These are phyloP conservation scores for Scaptomyza polygonia DNA, from an alignment of 2,888 invertebrate genomes.

Conservation along the genomic window DNA sequence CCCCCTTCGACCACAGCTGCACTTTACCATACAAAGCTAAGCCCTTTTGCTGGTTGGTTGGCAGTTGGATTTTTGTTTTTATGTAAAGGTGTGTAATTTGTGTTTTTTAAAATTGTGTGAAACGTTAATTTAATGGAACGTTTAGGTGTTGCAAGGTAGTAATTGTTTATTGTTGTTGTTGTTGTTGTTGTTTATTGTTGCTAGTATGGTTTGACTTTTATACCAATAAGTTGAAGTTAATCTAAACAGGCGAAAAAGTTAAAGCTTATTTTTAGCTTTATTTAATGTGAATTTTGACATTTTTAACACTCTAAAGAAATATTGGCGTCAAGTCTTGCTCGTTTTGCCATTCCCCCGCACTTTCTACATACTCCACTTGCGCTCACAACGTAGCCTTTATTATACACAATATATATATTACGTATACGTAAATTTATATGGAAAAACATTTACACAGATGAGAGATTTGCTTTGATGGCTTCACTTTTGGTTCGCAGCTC, in stretches of 20 bases:
- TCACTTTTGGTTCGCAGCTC: not conserved
- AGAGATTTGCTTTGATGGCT: not conserved
- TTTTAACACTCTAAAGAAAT: not conserved
- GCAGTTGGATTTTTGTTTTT: constrained; percentile 61
- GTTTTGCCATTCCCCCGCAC: not conserved
- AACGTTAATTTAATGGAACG: constrained; percentile 76
- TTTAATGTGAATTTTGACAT: not conserved
- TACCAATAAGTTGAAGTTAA: constrained; percentile 33
- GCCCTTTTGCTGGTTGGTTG: constrained; percentile 20
- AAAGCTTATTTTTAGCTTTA: not conserved
- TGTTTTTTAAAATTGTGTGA: constrained; percentile 75
- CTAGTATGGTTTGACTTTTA: constrained; percentile 20
- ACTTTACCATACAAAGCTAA: not conserved
- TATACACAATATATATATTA: not conserved
- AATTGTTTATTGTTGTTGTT: constrained; percentile 12
- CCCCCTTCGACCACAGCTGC: not conserved
- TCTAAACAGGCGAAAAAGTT: not conserved
- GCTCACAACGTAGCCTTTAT: not conserved
- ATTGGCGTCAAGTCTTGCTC: not conserved
- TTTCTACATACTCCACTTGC: not conserved
- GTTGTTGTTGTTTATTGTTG: constrained; percentile 14
- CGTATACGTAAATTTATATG: not conserved
- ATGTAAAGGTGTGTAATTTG: constrained; percentile 73
- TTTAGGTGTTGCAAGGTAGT: constrained; percentile 65
- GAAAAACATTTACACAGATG: not conserved